Conservation (phyloP, 2,888 invertebrate species). For the Conistra vaccinii region DNA sequence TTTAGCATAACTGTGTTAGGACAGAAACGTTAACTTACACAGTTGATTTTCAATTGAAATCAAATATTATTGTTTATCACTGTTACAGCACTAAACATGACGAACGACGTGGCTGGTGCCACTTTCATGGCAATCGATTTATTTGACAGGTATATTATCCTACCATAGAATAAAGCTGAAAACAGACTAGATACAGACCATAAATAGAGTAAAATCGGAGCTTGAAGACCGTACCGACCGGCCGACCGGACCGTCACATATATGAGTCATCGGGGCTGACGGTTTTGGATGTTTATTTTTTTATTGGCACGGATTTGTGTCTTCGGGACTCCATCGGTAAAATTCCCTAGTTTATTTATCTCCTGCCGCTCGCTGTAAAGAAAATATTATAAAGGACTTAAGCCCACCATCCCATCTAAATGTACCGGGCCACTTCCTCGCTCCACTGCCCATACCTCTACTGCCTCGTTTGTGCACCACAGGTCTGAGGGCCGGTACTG, state of each 20-base stretch:
- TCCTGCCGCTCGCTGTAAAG: not conserved
- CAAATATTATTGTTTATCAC: not conserved
- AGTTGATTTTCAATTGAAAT: not conserved
- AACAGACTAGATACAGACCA: too few species aligned
- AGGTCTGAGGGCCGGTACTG: conserved; percentile 92
- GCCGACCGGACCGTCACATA: too few species aligned
- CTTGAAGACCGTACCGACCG: too few species aligned
- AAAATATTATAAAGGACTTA: conserved; percentile 26
- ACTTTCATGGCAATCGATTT: conserved; percentile 99
- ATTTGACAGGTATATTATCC: too few species aligned
- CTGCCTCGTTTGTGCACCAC: conserved; percentile 71
- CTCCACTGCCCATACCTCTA: conserved; percentile 67
- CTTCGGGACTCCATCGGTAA: too few species aligned
- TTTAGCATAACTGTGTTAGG: not conserved
- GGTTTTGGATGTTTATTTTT: too few species aligned
- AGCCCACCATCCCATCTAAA: conserved; percentile 63
- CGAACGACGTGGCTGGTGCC: conserved; percentile 97
- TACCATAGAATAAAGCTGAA: too few species aligned
- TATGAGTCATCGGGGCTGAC: too few species aligned
- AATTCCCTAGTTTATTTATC: not conserved
- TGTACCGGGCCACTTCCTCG: conserved; percentile 56
- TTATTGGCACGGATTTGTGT: too few species aligned
- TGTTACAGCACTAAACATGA: conserved; percentile 93
- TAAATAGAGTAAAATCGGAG: too few species aligned
- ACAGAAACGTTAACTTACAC: not conserved